Evolutionary conservation across 2,797 vertebrate species (phyloP), one percentile per base, ranked within the genome.

Genomic region (Melanotaenia trifasciata): DNA sequence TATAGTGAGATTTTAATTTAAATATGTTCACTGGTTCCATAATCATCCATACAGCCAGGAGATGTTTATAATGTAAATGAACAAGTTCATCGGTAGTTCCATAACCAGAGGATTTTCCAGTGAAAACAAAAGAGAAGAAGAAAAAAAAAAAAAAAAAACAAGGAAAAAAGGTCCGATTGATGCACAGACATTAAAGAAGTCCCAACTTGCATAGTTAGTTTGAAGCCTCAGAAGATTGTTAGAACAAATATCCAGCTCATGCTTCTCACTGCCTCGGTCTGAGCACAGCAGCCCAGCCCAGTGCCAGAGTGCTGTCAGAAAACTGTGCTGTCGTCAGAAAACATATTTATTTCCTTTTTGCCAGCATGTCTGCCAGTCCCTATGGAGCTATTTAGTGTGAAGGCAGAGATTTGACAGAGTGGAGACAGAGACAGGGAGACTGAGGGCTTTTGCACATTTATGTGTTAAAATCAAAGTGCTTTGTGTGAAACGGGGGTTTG

Each of bases 321-420:
- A 93, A 90, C 81, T 86, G 90, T 83, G 80, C 84, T 90, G 86
- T 93, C 89, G 81, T 93, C 87, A 90, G 88, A 84, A 90, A 94
- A 94, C 94, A 94, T 94, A 93, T 94, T 94, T 94, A 94, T 94
- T 94, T 93, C 89, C 85, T 89, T 83, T 88, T 85, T 89, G 82
- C 83, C 82, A 58, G 89, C 86, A 88, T 88, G 88, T 85, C 82
- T 90, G 83, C 81, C 89, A 84, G 83, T 92, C 91, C 90, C 90
- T 62, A 88, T 38, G 86, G 93, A 92, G 87, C 90, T 91, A 90
- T 94, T 92, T 89, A 86, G 88, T 86, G 87, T 90, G 92, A 91
- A 92, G 89, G 87, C 87, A 86, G 85, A 89, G 84, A 89, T 91
- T 92, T 91, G 90, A 93, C 88, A 86, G 87, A 91, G 87, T 87